Base-by-base conservation (phyloP, 2,888 invertebrate genomes). In the Chymomyza amoena region DNA sequence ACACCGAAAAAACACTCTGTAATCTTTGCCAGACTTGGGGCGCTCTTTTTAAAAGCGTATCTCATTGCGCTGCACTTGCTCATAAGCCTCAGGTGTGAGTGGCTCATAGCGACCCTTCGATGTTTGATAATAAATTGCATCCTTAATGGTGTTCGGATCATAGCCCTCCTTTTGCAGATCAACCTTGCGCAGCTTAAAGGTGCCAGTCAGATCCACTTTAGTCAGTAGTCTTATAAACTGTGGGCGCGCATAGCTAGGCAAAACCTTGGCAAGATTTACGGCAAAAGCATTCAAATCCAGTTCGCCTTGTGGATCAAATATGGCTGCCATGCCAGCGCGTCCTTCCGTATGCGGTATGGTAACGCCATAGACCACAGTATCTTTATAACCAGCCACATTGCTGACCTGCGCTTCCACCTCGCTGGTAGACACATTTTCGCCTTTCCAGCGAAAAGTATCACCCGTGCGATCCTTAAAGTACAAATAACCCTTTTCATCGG, bases 361-460 rank as follows among this genome's bases (percentile, higher is more conserved):
- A 1, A 99, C 98, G 16, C 99, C 99, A 89, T 97, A 99, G 10
- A 98, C 98, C 5, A 97, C 96, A 39, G 96, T 96, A 91, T 98
- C 98, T 87, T 95, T 94, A 84, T 97, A 96, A 72, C 95, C 94
- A 4, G 96, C 93, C 57, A 96, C 93, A 88, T 96, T 96, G 84
- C 97, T 97, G 65, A 98, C 94, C 78, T 97, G 95, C 2, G 95
- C 97, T 92, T 99, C 99, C 6, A 99, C 96, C 93, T 99, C 99
- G 3, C 97, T 96, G 9, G 99, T 99, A 60, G 98, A 98, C 9
- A 99, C 99, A 92, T 99, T 99, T 93, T 99, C 99, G 15, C 99
- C 99, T 90, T 97, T 97, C 98, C 98, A 98, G 63, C 98, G 94
- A 93, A 97, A 99, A 15, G 99, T 99, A 91, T 99, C 99, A 0